Evolutionary conservation across 1,140 invertebrate genomes (phyloP).

Genomic region (Drosophila mayri): DNA sequence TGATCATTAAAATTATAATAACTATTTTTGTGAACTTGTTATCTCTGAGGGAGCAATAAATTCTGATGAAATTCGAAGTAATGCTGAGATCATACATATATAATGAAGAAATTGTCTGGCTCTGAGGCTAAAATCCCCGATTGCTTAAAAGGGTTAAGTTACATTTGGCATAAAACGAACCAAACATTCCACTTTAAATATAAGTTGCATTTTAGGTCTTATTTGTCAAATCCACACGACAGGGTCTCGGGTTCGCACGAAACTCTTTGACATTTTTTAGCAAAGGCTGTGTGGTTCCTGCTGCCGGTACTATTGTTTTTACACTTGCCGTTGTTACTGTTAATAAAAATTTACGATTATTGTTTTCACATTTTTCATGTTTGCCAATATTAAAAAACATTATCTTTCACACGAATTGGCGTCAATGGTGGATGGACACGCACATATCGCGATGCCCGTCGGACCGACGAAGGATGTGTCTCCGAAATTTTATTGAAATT

Average conservation of each 20-base stretch:
- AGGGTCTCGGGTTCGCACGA: too few species aligned
- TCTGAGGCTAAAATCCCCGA: neutral
- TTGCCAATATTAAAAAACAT: conserved; percentile 83
- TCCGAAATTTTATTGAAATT: conserved; percentile 76
- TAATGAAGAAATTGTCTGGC: neutral
- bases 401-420: conserved; percentile 79
- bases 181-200: neutral
- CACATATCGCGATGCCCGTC: conserved; percentile 33
- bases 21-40: too few species aligned
- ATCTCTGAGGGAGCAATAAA: too few species aligned
- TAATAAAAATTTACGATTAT: conserved; percentile 84
- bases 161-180: neutral
- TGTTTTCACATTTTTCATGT: conserved; percentile 84
- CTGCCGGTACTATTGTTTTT: conserved; percentile 13
- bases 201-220: neutral
- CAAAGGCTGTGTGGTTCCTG: conserved; percentile 11
- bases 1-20: too few species aligned
- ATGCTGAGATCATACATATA: too few species aligned
- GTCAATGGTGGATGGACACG: conserved; percentile 58
- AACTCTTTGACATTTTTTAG: conserved; percentile 35
- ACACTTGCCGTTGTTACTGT: conserved; percentile 41
- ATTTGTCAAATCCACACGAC: neutral
- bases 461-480: conserved; percentile 53
- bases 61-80: neutral
- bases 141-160: neutral